Percentiles rank a stretch among this genome's conserved stretches.
phyloP scores from a whole-genome alignment of 1,140 invertebrate species.

The Potamilus streckersoni region DNA sequence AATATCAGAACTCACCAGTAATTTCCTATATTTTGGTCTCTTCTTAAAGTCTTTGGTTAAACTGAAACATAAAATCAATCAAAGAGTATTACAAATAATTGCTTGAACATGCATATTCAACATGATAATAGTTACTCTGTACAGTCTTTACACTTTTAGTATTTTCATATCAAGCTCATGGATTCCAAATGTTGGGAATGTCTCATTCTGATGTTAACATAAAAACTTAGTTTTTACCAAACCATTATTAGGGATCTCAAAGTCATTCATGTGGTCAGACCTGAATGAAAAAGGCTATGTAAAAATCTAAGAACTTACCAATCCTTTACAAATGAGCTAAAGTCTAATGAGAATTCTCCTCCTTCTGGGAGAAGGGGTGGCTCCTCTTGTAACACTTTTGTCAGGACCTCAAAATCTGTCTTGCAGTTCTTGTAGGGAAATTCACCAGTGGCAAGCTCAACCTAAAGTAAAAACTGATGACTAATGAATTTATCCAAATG shows the following conservation, averaged over 20 bases:
- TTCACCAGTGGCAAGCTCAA: slow-evolving; percentile 73
- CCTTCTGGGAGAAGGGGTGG: slow-evolving; percentile 62
- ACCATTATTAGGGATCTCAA: background rate
- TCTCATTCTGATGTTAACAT: background rate
- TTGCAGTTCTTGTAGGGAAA: slow-evolving; percentile 69
- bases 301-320: slow-evolving; percentile 55
- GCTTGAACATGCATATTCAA: background rate
- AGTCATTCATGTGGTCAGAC: background rate
- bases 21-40: slow-evolving; percentile 93
- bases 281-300: background rate
- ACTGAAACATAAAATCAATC: slow-evolving; percentile 73
- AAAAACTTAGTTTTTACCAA: background rate
- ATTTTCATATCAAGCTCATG: too few relatives aligned
- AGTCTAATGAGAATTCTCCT: slow-evolving; percentile 61
- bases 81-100: background rate
- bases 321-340: slow-evolving; percentile 66
- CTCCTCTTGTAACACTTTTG: slow-evolving; percentile 66
- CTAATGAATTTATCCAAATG: background rate
- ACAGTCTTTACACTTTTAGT: too few relatives aligned
- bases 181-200: background rate
- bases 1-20: slow-evolving; percentile 74
- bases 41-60: slow-evolving; percentile 92
- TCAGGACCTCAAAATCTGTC: slow-evolving; percentile 68
- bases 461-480: slow-evolving; percentile 41
- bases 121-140: too few relatives aligned